These are phyloP conservation scores for Clepsis dumicolana DNA, from an alignment of 2,888 invertebrate species.

Conservation along the genomic window DNA sequence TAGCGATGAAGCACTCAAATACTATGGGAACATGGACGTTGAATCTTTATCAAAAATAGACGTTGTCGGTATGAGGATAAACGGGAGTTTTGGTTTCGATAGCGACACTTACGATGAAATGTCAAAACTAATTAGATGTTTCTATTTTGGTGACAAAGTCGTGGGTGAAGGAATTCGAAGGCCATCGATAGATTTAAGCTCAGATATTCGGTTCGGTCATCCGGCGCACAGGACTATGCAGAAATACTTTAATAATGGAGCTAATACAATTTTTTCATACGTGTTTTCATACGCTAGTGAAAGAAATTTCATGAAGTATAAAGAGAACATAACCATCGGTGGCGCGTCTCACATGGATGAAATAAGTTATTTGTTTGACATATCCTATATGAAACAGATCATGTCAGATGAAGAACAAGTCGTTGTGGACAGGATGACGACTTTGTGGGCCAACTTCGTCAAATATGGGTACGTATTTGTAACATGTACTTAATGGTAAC, in stretches of 20 bases:
- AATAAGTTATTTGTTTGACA: slow-evolving; percentile 63
- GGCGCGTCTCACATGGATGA: slow-evolving; percentile 66
- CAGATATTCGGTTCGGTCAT: slow-evolving; percentile 61
- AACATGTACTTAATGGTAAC: no score
- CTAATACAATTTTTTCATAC: slow-evolving; percentile 60
- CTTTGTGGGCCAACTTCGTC: slow-evolving; percentile 73
- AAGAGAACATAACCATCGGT: slow-evolving; percentile 31
- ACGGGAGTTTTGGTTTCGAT: slow-evolving; percentile 30
- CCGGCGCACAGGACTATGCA: slow-evolving; percentile 58
- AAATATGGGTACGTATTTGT: slow-evolving; percentile 62
- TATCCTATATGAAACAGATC: slow-evolving; percentile 33
- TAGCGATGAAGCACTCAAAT: slow-evolving; percentile 62
- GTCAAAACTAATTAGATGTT: slow-evolving; percentile 48
- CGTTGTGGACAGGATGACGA: slow-evolving; percentile 64
- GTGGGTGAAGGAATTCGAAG: slow-evolving; percentile 47
- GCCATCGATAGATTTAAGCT: slow-evolving; percentile 57
- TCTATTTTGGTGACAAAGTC: slow-evolving; percentile 41
- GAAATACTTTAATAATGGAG: slow-evolving; percentile 54
- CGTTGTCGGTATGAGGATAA: not conserved
- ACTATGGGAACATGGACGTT: no score
- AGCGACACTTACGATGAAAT: slow-evolving; percentile 40
- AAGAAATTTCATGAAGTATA: slow-evolving; percentile 38
- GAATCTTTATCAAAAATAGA: no score
- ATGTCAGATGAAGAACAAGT: slow-evolving; percentile 57
- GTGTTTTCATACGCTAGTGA: slow-evolving; percentile 64